A percentile compares a stretch with the other conserved stretches of the same genome.
These are phyloP conservation scores for Forbesichthys agassizii DNA, from an alignment of 2,113 vertebrate genomes.

Conservation along the genomic window DNA sequence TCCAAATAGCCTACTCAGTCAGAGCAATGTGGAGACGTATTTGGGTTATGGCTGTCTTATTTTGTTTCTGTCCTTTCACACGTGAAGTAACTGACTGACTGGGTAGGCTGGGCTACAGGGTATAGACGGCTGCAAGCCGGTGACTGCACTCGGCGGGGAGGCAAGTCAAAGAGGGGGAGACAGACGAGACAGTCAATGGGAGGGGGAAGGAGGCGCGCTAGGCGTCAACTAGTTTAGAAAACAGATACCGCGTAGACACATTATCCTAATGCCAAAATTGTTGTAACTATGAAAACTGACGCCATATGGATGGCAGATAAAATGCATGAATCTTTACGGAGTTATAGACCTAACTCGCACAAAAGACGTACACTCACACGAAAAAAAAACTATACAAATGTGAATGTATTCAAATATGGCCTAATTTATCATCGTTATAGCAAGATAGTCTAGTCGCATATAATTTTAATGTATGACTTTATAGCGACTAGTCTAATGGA, in stretches of 20 bases:
- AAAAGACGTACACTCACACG: too few species aligned
- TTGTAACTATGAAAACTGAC: neutral
- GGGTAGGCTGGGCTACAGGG: conserved; percentile 17
- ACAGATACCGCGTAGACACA: neutral
- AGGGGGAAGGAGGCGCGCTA: conserved; percentile 8
- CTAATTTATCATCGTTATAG: too few species aligned
- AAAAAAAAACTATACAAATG: too few species aligned
- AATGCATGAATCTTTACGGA: too few species aligned
- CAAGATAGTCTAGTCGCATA: too few species aligned
- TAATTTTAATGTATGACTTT: too few species aligned
- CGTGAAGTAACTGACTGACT: conserved; percentile 52
- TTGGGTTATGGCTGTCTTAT: neutral
- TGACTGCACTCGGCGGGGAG: conserved; percentile 1
- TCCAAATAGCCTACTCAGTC: neutral
- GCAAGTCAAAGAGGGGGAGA: neutral
- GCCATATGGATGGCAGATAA: neutral
- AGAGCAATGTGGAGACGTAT: neutral
- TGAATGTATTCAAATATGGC: too few species aligned
- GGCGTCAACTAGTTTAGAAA: conserved; percentile 25
- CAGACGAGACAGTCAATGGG: neutral
- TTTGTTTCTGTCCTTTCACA: conserved; percentile 25
- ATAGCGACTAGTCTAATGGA: neutral
- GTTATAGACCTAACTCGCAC: too few species aligned
- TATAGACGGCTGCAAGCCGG: conserved; percentile 19
- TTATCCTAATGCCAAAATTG: neutral